A percentile compares a stretch with the other conserved stretches of the same genome.
Conservation (phyloP, 2,113 vertebrate genomes). For the Bostrychus sinensis region DNA sequence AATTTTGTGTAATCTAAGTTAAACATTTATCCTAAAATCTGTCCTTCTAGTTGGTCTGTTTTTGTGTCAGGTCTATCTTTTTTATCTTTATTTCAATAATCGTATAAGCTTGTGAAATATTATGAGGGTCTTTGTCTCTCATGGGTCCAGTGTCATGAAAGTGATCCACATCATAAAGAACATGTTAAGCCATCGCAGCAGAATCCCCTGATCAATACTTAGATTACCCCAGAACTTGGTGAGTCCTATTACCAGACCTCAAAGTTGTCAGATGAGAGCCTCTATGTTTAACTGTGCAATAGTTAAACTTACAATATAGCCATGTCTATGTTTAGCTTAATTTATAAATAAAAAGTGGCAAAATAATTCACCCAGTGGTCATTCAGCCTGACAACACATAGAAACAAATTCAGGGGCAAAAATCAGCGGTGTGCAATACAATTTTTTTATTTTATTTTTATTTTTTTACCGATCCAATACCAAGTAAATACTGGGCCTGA, state of each 20-base stretch:
- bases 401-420: no score
- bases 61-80: not conserved
- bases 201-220: conserved; percentile 34
- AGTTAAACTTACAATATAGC: not conserved
- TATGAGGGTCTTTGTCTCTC: conserved; percentile 21
- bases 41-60: no score
- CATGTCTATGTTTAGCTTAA: no score
- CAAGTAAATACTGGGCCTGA: no score
- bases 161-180: conserved; percentile 41
- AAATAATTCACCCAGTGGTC: no score
- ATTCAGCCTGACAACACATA: no score
- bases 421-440: no score
- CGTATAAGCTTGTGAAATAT: conserved; percentile 15
- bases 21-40: no score
- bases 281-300: not conserved
- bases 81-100: not conserved
- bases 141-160: conserved; percentile 36
- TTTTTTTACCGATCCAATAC: no score
- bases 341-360: no score
- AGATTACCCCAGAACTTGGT: conserved; percentile 9
- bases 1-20: no score
- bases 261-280: not conserved
- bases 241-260: not conserved
- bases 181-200: conserved; percentile 23
- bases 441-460: no score